Conservation (phyloP, 1,140 invertebrate genomes). For the Papilio polyxenes region DNA sequence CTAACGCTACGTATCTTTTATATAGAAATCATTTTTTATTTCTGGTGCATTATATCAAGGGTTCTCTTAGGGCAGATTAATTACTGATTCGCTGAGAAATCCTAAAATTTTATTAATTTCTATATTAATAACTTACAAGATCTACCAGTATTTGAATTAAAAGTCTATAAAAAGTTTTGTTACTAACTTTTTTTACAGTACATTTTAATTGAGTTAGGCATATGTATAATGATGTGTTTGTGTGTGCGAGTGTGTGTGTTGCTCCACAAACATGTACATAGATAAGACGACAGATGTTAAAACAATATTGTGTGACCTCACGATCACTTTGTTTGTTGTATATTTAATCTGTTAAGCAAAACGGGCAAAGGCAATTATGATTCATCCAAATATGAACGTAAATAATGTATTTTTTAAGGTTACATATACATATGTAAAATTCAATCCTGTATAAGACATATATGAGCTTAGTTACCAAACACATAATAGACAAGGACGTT, state of each 20-base stretch:
- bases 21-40: neutral
- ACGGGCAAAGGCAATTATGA: slow-evolving; percentile 2
- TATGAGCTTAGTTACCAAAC: no score
- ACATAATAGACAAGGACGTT: no score
- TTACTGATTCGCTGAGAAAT: neutral
- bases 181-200: neutral
- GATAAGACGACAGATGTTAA: slow-evolving; percentile 23
- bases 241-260: neutral
- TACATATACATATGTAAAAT: no score
- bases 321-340: slow-evolving; percentile 9
- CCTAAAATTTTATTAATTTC: neutral
- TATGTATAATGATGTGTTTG: neutral
- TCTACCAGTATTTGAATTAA: neutral
- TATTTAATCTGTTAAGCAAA: slow-evolving; percentile 22
- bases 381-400: slow-evolving; percentile 1
- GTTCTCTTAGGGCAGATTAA: neutral
- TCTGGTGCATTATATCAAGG: neutral
- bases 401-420: neutral
- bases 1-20: no score
- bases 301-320: slow-evolving; percentile 23
- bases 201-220: neutral
- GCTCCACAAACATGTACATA: neutral
- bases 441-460: no score
- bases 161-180: neutral
- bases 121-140: neutral